A percentile compares a stretch with the other conserved stretches of the same genome.
phyloP scores from a whole-genome alignment of 2,797 vertebrate genomes.

The Poecilia velifera region DNA sequence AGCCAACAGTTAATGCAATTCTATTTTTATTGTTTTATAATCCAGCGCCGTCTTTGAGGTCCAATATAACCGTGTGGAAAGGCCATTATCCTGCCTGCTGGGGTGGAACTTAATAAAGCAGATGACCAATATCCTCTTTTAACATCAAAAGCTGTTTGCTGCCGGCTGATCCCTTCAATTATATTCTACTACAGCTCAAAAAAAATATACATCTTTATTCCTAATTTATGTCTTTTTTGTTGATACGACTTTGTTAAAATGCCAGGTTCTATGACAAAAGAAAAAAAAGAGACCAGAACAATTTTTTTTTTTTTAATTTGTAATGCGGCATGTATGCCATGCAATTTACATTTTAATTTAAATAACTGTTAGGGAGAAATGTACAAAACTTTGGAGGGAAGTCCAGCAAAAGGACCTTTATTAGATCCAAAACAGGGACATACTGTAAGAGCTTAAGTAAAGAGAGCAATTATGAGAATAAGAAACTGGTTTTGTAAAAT shows the following conservation, averaged over 20 bases:
- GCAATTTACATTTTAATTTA: not conserved
- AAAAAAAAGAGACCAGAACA: not conserved
- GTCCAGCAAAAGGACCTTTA: not conserved
- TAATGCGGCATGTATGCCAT: not conserved
- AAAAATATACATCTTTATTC: not conserved
- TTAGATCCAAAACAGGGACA: not conserved
- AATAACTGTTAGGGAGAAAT: not conserved
- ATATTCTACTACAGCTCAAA: constrained; percentile 7
- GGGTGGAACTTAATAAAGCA: constrained; percentile 15
- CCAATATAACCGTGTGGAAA: not conserved
- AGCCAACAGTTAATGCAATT: not conserved
- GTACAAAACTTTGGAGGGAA: not conserved
- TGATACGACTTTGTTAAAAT: not conserved
- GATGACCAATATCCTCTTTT: constrained; percentile 11
- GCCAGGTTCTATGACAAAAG: not conserved
- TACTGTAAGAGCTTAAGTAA: not conserved
- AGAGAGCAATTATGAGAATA: not conserved
- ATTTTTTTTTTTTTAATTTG: too few relatives aligned
- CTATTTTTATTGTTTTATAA: not conserved
- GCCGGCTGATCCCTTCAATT: not conserved
- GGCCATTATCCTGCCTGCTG: not conserved
- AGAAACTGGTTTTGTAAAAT: not conserved
- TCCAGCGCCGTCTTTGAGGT: not conserved
- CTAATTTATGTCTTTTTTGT: not conserved
- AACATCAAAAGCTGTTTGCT: not conserved